Percentiles rank a stretch among this genome's conserved stretches.
Evolutionary conservation across 2,797 vertebrate species (phyloP).

Genomic region (Otolemur crassicaudatus): DNA sequence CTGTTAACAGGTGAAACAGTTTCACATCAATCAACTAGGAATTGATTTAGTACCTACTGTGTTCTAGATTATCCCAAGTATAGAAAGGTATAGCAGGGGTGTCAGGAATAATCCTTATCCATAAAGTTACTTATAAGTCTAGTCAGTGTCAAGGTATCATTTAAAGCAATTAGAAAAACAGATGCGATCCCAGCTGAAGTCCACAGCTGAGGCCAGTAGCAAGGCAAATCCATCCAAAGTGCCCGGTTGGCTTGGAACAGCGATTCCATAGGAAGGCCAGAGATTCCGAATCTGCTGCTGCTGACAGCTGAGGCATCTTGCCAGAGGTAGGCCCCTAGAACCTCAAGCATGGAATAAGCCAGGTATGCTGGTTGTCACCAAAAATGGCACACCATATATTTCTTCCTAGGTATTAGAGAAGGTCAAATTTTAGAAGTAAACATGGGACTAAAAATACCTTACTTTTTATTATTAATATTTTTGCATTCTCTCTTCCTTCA

Average conservation of each 20-base stretch:
- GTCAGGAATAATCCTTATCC: neutral
- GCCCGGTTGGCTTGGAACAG: neutral
- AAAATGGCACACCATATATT: neutral
- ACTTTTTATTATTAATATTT: neutral
- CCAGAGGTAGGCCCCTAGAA: neutral
- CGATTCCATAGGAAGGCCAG: neutral
- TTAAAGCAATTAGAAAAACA: slow-evolving; percentile 43
- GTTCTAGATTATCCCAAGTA: slow-evolving; percentile 12
- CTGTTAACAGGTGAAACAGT: neutral
- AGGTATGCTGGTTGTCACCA: neutral
- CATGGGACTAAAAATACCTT: neutral
- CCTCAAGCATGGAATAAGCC: neutral
- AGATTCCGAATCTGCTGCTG: neutral
- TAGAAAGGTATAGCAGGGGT: neutral
- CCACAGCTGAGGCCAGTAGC: neutral
- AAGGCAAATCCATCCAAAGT: neutral
- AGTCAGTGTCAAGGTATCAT: neutral
- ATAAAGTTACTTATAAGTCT: neutral
- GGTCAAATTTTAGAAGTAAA: neutral
- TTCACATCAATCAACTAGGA: neutral
- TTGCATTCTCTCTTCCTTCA: neutral
- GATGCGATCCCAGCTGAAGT: neutral
- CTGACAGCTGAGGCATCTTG: neutral
- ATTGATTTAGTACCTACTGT: slow-evolving; percentile 2
- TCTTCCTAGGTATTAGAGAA: neutral